Base-by-base conservation (phyloP, 2,113 vertebrate species). In the Oryctolagus cuniculus region DNA sequence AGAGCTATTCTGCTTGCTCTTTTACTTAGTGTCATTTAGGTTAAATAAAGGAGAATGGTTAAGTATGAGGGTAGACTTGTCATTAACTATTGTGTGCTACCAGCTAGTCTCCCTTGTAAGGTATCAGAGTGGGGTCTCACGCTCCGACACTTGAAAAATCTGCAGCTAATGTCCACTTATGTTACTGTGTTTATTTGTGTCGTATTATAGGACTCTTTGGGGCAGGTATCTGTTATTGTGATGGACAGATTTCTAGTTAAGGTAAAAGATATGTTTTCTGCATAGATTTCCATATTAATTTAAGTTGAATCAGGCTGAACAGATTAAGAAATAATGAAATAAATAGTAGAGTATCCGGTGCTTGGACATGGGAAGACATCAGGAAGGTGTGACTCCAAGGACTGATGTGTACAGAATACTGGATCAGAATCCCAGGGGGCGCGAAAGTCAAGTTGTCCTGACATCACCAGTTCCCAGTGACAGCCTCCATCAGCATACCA, bases 21-120 rank as follows among this genome's bases (percentile, higher is more conserved):
- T 88, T 84, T 51, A 36, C 84, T 92, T 95, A 16, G 15, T 44
- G 4, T 87, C 38, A 69, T 83, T 91, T 87, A 70, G 31, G 25
- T 96, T 70, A 80, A 75, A 49, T 87, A n/a, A 82, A 70, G 22
- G 19, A 80, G n/a, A 79, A 55, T 79, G 25, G 29, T n/a, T 93
- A 21, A 70, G 0, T 58, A 4, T 94, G n/a, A 3, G 38, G 9
- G 89, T 63, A 15, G 0, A 13, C 70, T 51, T 94, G 10, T 87
- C 29, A 81, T 29, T 72, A 77, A 66, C 31, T 27, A 9, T 87
- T 81, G 13, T 95, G 9, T 87, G 74, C 91, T 82, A 53, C 5
- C 58, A 64, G 1, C 31, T 29, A n/a, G 77, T 51, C 63, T 87
- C 24, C 10, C 22, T 75, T 86, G 93, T 58, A 66, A 92, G 80